Percentiles rank a stretch among this genome's conserved stretches.
phyloP scores from a whole-genome alignment of 35 echinoderm and acorn worm genomes.

The Apostichopus californicus region DNA sequence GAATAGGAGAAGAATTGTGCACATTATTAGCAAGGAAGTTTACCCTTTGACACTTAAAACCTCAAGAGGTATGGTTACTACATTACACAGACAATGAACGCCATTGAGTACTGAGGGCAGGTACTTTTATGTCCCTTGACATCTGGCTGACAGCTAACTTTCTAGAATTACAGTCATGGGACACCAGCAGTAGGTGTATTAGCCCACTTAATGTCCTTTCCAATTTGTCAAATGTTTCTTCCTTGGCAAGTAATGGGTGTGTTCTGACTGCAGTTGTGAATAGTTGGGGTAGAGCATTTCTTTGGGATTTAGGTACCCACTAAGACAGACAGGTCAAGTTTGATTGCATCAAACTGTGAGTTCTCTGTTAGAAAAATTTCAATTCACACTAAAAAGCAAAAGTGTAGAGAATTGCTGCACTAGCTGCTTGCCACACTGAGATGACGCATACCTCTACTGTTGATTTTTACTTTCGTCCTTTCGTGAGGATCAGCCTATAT shows the following conservation, averaged over 20 bases:
- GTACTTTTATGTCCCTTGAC: slow-evolving; percentile 36
- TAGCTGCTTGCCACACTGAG: no score
- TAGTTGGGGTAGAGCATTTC: no score
- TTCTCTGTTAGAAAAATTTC: no score
- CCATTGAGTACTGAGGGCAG: background rate
- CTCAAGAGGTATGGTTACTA: background rate
- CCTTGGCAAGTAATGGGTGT: background rate
- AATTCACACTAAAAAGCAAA: background rate
- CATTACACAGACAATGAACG: slow-evolving; percentile 26
- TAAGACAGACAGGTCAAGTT: no score
- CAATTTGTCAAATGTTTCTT: slow-evolving; percentile 31
- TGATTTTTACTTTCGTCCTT: background rate
- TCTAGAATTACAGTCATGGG: slow-evolving; percentile 32
- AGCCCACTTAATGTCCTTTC: slow-evolving; percentile 43
- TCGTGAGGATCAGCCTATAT: background rate
- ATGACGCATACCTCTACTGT: background rate
- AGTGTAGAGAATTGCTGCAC: background rate
- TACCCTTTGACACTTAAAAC: slow-evolving; percentile 45
- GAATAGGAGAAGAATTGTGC: background rate
- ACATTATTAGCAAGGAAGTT: slow-evolving; percentile 7
- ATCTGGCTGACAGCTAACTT: background rate
- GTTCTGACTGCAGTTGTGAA: background rate
- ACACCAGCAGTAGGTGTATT: background rate
- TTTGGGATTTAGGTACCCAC: no score
- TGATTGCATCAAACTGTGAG: no score